Conservation (phyloP, 1,140 invertebrate genomes). For the Propsilocerus akamusi region DNA sequence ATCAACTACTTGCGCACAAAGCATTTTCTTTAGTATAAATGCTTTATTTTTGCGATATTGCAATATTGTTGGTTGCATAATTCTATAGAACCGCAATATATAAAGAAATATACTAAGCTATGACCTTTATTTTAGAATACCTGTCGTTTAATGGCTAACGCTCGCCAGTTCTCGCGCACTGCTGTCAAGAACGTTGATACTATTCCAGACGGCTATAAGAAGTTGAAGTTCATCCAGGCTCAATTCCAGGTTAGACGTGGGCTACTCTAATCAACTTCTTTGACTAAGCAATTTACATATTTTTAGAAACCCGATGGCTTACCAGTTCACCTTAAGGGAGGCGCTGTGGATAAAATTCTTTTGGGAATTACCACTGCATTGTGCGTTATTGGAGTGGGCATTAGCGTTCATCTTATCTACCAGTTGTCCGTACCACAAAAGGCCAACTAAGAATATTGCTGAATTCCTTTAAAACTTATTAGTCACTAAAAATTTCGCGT, state of each 20-base stretch:
- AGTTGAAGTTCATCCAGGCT: slow-evolving; percentile 24
- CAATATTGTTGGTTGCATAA: neutral
- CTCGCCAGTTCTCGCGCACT: neutral
- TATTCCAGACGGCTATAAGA: slow-evolving; percentile 7
- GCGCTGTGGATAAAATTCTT: slow-evolving; percentile 31
- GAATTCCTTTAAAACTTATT: too few relatives aligned
- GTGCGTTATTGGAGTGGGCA: slow-evolving; percentile 23
- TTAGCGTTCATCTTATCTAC: too few relatives aligned
- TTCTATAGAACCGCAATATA: neutral
- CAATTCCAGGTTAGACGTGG: slow-evolving; percentile 22
- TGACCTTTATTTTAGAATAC: neutral
- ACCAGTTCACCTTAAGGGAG: slow-evolving; percentile 39
- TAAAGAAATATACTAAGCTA: too few relatives aligned
- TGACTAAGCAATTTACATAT: slow-evolving; percentile 6
- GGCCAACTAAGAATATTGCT: too few relatives aligned
- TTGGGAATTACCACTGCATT: slow-evolving; percentile 26
- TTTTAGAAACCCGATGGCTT: slow-evolving; percentile 31
- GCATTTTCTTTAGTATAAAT: neutral
- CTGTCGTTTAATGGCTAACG: neutral
- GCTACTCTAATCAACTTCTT: neutral
- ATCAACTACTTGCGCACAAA: neutral
- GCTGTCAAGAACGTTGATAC: neutral
- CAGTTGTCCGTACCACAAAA: too few relatives aligned
- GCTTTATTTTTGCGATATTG: neutral
- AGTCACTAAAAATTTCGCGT: too few relatives aligned